Conservation (phyloP, 2,797 vertebrate species). For the Neostethus bicornis region DNA sequence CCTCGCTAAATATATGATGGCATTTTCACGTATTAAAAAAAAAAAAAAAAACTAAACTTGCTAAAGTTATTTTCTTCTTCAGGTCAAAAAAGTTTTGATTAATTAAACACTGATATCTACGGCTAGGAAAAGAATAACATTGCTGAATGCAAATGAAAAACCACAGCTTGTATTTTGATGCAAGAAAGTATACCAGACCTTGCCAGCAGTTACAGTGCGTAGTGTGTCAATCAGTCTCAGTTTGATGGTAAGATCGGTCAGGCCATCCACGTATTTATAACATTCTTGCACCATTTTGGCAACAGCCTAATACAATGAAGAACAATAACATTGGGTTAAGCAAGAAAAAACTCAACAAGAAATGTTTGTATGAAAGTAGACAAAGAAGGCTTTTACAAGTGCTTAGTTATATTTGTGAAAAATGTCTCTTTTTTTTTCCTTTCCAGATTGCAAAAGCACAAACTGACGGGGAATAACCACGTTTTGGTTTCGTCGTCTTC, state of each 20-base stretch:
- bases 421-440: background rate
- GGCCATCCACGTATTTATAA: constrained; percentile 91
- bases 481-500: no score
- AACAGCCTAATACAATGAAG: constrained; percentile 84
- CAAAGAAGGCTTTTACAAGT: background rate
- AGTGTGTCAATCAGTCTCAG: constrained; percentile 95
- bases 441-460: background rate
- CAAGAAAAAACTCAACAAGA: background rate
- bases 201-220: constrained; percentile 95
- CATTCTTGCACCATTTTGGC: constrained; percentile 99
- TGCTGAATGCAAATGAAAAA: background rate
- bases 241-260: constrained; percentile 91
- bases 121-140: background rate
- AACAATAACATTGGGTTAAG: constrained; percentile 9
- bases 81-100: no score
- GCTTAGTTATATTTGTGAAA: background rate
- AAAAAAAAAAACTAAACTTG: no score
- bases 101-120: no score
- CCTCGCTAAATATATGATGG: background rate
- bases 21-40: no score
- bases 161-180: background rate
- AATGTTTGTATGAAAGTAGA: background rate
- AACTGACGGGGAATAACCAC: no score
- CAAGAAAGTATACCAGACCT: constrained; percentile 78
- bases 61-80: no score